phyloP scores from a whole-genome alignment of 2,797 vertebrate genomes.

The Sebastes minor region DNA sequence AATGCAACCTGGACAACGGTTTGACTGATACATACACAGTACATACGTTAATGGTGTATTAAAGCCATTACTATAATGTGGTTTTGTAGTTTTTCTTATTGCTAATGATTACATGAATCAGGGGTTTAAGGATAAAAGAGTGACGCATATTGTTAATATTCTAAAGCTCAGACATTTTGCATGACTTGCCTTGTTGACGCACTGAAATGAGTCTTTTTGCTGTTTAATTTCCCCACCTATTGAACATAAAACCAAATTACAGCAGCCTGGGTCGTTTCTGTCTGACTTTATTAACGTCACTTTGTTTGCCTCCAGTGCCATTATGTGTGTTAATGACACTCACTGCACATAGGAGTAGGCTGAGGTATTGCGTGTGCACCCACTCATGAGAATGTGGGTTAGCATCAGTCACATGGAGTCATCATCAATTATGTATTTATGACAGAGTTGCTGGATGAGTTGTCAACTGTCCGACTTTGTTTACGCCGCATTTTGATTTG shows the following conservation, averaged over 20 bases:
- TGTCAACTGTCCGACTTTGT: not conserved
- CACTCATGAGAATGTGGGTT: constrained; percentile 27
- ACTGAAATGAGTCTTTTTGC: not conserved
- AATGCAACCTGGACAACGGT: not conserved
- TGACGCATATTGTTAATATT: not conserved
- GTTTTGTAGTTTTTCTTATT: not conserved
- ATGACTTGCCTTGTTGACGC: not conserved
- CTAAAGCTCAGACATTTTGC: not conserved
- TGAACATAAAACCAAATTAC: not conserved
- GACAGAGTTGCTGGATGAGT: constrained; percentile 17
- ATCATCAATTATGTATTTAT: constrained; percentile 31
- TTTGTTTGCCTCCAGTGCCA: not conserved
- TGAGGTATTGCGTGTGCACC: not conserved
- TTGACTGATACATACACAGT: not conserved
- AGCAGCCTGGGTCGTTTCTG: not conserved
- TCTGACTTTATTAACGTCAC: not conserved
- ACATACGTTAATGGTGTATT: not conserved
- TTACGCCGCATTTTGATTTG: constrained; percentile 1
- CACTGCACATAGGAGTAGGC: not conserved
- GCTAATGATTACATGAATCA: not conserved
- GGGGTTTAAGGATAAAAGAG: not conserved
- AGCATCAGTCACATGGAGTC: constrained; percentile 29
- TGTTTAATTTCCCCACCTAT: not conserved
- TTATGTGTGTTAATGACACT: constrained; percentile 5
- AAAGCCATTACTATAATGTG: not conserved